Evolutionary conservation across 2,113 vertebrate species (phyloP), one percentile per base, ranked within the genome.

Genomic region (Leuciscus idus): DNA sequence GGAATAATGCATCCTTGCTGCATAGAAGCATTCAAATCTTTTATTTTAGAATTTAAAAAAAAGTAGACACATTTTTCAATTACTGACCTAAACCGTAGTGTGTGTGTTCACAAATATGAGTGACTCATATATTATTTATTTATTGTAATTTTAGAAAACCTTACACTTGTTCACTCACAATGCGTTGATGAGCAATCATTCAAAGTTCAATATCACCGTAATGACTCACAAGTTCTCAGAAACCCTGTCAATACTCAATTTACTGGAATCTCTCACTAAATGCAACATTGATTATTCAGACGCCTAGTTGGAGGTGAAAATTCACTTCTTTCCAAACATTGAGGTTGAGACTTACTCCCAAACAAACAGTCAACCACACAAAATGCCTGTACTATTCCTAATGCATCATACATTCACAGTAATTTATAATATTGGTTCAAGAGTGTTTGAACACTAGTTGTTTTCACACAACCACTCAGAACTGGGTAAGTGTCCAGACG

Each of bases 161-260:
- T 43, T 79, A 6, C 55, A 59, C 52, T 79, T 61, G 11, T 73
- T 73, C 39, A 46, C 5, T 74, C 1, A 62, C 46, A 43, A 57
- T 33, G 48, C 8, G 10, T 5, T 36, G n/a, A 76, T 28, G 28
- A 33, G 68, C 68, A 43, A 12, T 74, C 72, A 74, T 74, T n/a
- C 23, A 48, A 48, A 48, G 23, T 74, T 74, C 6, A 48, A 23
- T 2, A 36, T 59, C 9, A 13, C 50, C 30, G n/a, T 12, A 1
- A 7, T 39, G 55, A 61, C 21, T 79, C 33, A n/a, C 2, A 3
- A 79, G 0, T 77, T 36, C 21, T 59, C 2, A 39, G 30, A 19
- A 61, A 79, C 10, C 50, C 33, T 80, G 55, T 79, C 57, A 43
- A 62, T 61, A 36, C 33, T 43, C n/a, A n/a, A 75, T 75, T 75